Evolutionary conservation across 2,888 invertebrate species (phyloP).

Genomic region (Drosophila anomalata): DNA sequence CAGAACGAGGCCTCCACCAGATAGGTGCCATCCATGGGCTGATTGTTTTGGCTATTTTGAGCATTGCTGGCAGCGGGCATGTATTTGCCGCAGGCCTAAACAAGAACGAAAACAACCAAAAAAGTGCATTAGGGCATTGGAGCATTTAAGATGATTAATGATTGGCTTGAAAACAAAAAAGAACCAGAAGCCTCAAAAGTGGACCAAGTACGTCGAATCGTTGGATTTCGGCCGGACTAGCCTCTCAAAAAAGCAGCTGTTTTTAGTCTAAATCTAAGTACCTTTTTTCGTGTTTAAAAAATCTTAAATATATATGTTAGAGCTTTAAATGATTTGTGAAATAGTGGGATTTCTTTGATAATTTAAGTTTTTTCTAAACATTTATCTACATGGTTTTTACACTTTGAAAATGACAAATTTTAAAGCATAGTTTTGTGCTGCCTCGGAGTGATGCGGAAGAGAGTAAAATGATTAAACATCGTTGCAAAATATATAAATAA

Average conservation of each 20-base stretch:
- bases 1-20: slow-evolving; percentile 94
- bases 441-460: neutral
- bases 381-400: neutral
- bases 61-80: slow-evolving; percentile 93
- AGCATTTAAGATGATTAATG: slow-evolving; percentile 23
- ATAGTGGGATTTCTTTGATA: neutral
- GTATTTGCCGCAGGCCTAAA: slow-evolving; percentile 92
- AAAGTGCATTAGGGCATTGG: slow-evolving; percentile 25
- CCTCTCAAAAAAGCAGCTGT: neutral
- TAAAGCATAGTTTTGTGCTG: slow-evolving; percentile 3
- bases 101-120: slow-evolving; percentile 15
- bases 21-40: slow-evolving; percentile 93
- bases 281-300: neutral
- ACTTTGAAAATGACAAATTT: neutral
- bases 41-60: slow-evolving; percentile 91
- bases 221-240: neutral
- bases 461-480: too few relatives aligned
- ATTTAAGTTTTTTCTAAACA: neutral
- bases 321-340: neutral
- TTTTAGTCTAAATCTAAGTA: neutral
- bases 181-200: slow-evolving; percentile 7
- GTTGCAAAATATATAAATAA: too few relatives aligned
- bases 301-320: neutral
- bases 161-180: slow-evolving; percentile 5
- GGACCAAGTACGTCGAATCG: neutral